These are phyloP conservation scores for Petrolisthes manimaculis DNA, from an alignment of 2,888 invertebrate genomes.

Conservation along the genomic window DNA sequence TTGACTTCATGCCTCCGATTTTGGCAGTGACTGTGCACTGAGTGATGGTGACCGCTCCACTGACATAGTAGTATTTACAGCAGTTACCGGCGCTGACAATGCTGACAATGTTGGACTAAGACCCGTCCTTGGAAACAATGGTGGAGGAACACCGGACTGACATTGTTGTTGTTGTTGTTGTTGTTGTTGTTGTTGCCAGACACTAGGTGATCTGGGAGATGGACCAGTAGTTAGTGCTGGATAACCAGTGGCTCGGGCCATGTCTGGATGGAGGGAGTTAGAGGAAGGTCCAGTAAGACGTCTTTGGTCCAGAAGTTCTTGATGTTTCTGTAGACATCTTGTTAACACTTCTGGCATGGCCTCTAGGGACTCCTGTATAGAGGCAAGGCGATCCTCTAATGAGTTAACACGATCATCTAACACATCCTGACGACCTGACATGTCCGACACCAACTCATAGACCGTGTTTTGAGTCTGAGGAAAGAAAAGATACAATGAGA, in stretches of 20 bases:
- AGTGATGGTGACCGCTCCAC: conserved; percentile 55
- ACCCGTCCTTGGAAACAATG: conserved; percentile 50
- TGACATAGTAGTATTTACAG: conserved; percentile 49
- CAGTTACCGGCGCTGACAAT: conserved; percentile 31
- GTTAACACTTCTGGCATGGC: conserved; percentile 86
- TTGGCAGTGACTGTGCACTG: conserved; percentile 52
- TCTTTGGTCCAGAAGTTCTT: conserved; percentile 83
- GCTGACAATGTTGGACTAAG: conserved; percentile 51
- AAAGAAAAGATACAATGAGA: conserved; percentile 67
- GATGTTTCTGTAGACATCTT: conserved; percentile 79
- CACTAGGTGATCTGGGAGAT: conserved; percentile 64
- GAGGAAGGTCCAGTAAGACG: conserved; percentile 69
- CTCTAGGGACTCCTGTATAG: conserved; percentile 89
- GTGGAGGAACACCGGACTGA: conserved; percentile 55
- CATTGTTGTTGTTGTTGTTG: conserved; percentile 53
- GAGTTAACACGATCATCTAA: conserved; percentile 93
- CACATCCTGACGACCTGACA: conserved; percentile 93
- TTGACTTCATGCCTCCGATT: conserved; percentile 59
- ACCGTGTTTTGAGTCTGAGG: conserved; percentile 96
- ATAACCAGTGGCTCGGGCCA: conserved; percentile 74
- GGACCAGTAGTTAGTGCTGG: conserved; percentile 68
- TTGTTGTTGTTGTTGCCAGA: conserved; percentile 56
- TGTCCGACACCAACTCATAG: conserved; percentile 97
- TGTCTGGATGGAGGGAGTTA: conserved; percentile 89
- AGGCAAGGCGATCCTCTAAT: conserved; percentile 90